Evolutionary conservation across 2,888 invertebrate genomes (phyloP).

Genomic region (Lacanobia oleracea): DNA sequence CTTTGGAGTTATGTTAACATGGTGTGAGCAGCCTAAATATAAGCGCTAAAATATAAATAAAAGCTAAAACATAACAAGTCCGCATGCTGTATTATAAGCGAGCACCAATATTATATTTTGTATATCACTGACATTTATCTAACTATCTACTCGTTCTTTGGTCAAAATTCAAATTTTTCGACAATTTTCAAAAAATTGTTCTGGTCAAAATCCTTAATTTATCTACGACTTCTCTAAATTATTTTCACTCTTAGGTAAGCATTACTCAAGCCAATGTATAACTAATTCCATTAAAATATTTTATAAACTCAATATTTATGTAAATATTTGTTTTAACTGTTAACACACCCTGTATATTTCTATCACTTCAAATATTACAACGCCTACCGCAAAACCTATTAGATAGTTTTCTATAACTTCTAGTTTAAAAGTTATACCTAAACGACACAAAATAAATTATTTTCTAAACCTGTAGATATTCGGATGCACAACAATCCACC

Average conservation of each 20-base stretch:
- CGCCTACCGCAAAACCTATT: slow-evolving; percentile 39
- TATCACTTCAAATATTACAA: slow-evolving; percentile 48
- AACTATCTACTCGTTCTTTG: neutral
- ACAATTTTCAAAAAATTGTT: neutral
- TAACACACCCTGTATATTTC: slow-evolving; percentile 25
- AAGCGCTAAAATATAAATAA: slow-evolving; percentile 52
- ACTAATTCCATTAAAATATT: slow-evolving; percentile 6
- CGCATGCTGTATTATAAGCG: slow-evolving; percentile 70
- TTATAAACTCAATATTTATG: slow-evolving; percentile 6
- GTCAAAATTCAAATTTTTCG: neutral
- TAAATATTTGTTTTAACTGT: slow-evolving; percentile 21
- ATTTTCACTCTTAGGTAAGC: slow-evolving; percentile 3
- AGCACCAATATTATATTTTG: slow-evolving; percentile 26
- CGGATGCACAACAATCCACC: slow-evolving; percentile 20
- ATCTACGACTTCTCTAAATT: neutral
- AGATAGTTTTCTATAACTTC: slow-evolving; percentile 28
- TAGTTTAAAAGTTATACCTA: slow-evolving; percentile 26
- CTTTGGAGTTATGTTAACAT: slow-evolving; percentile 40
- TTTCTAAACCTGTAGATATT: slow-evolving; percentile 6
- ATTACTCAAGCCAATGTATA: slow-evolving; percentile 3
- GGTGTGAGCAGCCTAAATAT: slow-evolving; percentile 57
- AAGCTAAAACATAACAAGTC: slow-evolving; percentile 55
- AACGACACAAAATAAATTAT: slow-evolving; percentile 6
- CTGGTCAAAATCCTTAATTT: neutral
- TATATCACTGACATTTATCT: slow-evolving; percentile 18